Evolutionary conservation across 1,140 invertebrate species (phyloP).

Genomic region (Lepidostoma basale): DNA sequence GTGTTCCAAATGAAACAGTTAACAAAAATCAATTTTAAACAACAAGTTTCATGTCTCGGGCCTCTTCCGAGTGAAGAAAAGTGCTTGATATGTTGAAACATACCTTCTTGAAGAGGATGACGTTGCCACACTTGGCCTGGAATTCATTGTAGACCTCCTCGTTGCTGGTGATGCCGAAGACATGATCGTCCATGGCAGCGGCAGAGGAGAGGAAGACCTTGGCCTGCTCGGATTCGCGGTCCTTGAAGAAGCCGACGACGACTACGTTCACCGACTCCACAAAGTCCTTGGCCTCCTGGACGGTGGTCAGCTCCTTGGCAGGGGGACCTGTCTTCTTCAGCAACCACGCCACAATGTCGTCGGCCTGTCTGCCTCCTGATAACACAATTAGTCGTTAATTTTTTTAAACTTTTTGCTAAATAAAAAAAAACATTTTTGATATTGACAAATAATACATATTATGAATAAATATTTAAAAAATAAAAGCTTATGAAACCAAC

Average conservation of each 20-base stretch:
- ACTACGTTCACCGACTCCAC: constrained; percentile 80
- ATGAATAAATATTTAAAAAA: too few species aligned
- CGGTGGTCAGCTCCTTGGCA: constrained; percentile 75
- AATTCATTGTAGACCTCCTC: constrained; percentile 79
- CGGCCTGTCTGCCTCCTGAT: constrained; percentile 85
- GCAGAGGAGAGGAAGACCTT: constrained; percentile 86
- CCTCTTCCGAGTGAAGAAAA: too few species aligned
- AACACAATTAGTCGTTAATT: too few species aligned
- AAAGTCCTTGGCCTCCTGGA: constrained; percentile 85
- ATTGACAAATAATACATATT: too few species aligned
- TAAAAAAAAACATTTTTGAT: too few species aligned
- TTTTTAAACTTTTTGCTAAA: too few species aligned
- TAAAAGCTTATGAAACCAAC: too few species aligned
- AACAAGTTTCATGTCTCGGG: too few species aligned
- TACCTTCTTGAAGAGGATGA: constrained; percentile 91
- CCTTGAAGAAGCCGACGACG: constrained; percentile 95
- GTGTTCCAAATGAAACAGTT: too few species aligned
- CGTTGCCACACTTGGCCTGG: constrained; percentile 72
- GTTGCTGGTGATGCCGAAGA: constrained; percentile 85
- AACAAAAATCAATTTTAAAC: too few species aligned
- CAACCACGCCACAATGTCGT: constrained; percentile 93
- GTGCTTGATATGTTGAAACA: too few species aligned
- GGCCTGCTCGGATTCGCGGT: constrained; percentile 76
- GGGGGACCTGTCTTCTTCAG: constrained; percentile 96
- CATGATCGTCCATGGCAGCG: constrained; percentile 81